These are phyloP conservation scores for Anseranas semipalmata DNA, from an alignment of 2,113 vertebrate genomes.

Conservation along the genomic window DNA sequence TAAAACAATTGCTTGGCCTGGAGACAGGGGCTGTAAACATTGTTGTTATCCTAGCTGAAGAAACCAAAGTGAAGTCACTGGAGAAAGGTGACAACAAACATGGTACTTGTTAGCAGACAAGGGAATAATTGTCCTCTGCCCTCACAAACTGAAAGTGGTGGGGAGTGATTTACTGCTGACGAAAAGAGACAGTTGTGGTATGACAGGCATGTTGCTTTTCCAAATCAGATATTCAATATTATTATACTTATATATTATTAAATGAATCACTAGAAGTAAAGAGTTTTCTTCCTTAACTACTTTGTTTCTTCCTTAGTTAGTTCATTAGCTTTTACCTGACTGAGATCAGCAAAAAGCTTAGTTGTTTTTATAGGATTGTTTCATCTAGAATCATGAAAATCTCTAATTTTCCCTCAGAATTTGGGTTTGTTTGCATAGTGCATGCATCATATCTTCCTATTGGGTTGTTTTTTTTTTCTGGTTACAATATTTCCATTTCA, in stretches of 20 bases:
- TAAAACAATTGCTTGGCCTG: conserved; percentile 28
- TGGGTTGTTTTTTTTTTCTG: not conserved
- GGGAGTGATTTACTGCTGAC: not conserved
- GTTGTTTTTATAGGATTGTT: not conserved
- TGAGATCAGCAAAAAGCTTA: not conserved
- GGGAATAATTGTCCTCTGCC: not conserved
- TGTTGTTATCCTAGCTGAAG: not conserved
- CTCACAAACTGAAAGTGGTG: not conserved
- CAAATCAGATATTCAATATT: not conserved
- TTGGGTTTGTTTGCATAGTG: not conserved
- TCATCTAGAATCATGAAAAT: not conserved
- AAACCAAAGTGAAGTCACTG: not conserved
- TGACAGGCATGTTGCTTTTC: not conserved
- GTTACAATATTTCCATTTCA: not conserved
- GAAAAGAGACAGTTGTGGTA: not conserved
- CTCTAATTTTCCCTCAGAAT: not conserved
- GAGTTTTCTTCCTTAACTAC: not conserved
- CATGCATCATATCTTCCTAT: not conserved
- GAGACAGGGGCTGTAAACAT: not conserved
- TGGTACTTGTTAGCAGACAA: not conserved
- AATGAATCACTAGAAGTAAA: not conserved
- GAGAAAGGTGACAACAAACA: not conserved
- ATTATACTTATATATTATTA: not conserved
- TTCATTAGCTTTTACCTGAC: not conserved
- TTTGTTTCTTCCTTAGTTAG: not conserved